These are phyloP conservation scores for Cossypha niveicapilla DNA, from an alignment of 2,797 vertebrate genomes.

Conservation along the genomic window DNA sequence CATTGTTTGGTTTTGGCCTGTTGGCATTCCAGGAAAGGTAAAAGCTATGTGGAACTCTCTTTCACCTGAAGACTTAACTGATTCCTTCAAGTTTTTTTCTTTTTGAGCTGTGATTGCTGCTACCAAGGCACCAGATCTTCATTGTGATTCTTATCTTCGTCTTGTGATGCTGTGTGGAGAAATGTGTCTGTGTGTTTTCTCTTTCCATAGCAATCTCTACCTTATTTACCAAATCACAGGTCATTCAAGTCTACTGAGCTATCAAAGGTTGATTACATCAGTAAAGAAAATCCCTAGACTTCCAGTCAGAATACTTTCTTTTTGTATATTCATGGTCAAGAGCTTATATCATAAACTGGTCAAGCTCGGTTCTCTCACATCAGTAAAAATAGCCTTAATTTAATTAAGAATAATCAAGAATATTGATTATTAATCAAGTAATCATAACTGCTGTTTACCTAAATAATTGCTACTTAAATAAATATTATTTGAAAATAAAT, in stretches of 20 bases:
- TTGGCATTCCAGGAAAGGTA: neutral
- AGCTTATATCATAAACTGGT: neutral
- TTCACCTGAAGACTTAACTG: neutral
- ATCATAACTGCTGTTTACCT: neutral
- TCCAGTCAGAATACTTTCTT: neutral
- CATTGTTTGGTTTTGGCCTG: neutral
- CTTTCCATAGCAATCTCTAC: neutral
- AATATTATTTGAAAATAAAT: neutral
- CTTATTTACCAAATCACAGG: neutral
- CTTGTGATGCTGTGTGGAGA: neutral
- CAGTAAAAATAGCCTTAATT: neutral
- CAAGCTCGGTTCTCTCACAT: neutral
- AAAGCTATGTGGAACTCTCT: neutral
- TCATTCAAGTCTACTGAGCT: neutral
- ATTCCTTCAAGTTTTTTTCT: neutral
- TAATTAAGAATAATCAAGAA: neutral
- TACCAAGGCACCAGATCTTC: neutral
- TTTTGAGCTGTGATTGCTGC: neutral
- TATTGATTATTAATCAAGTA: neutral
- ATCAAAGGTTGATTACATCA: neutral
- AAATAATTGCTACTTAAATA: neutral
- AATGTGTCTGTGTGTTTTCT: neutral
- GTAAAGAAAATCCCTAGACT: neutral
- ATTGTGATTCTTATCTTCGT: neutral
- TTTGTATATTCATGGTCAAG: neutral